Percentiles rank a stretch among this genome's conserved stretches.
phyloP scores from a whole-genome alignment of 2,797 vertebrate species.

The Pseudopleuronectes americanus region DNA sequence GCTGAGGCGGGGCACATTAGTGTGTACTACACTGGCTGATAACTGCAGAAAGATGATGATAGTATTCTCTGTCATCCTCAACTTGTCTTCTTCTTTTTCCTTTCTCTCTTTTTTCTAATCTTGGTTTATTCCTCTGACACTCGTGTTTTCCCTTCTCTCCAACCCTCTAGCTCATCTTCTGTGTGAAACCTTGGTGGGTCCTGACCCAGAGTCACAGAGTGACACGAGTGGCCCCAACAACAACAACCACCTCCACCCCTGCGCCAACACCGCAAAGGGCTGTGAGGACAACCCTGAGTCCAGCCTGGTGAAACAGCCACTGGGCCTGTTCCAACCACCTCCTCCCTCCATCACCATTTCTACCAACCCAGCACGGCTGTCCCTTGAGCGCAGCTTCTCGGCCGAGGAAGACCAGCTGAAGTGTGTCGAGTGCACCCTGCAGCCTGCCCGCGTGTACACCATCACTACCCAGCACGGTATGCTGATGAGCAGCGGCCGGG shows the following conservation, averaged over 20 bases:
- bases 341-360: constrained; percentile 87
- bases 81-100: constrained; percentile 15
- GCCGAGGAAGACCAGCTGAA: constrained; percentile 87
- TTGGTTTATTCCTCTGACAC: constrained; percentile 34
- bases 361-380: constrained; percentile 86
- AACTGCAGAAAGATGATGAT: constrained; percentile 36
- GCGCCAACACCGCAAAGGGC: constrained; percentile 77
- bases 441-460: constrained; percentile 93
- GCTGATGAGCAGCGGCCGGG: constrained; percentile 85
- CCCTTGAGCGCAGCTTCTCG: constrained; percentile 88
- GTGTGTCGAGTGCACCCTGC: constrained; percentile 85
- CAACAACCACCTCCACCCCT: constrained; percentile 71
- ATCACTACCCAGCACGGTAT: constrained; percentile 92
- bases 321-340: constrained; percentile 77
- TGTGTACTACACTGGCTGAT: constrained; percentile 43
- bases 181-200: constrained; percentile 90
- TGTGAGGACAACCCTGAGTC: constrained; percentile 59
- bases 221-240: constrained; percentile 63
- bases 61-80: constrained; percentile 39
- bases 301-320: constrained; percentile 64
- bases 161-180: constrained; percentile 89
- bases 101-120: constrained; percentile 27
- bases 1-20: constrained; percentile 50
- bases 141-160: constrained; percentile 40
- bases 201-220: constrained; percentile 89